A percentile compares a stretch with the other conserved stretches of the same genome.
Evolutionary conservation across 2,797 vertebrate genomes (phyloP).

Genomic region (Alauda arvensis): DNA sequence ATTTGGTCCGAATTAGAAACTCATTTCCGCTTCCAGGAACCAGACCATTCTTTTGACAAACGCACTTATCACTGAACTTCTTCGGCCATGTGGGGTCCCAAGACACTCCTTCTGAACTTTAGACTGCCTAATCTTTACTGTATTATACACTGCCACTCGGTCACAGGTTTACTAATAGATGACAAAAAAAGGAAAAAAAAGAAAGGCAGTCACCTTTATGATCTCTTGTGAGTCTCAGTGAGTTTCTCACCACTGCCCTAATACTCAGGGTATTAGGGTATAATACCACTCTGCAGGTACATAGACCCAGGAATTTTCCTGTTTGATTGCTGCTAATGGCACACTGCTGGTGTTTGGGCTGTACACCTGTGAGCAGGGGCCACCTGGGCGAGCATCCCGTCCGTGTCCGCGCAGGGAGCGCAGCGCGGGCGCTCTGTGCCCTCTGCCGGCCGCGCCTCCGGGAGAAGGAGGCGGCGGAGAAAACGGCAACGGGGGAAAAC

Average conservation of each 20-base stretch:
- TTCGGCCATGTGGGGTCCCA: not conserved
- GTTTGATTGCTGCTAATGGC: not conserved
- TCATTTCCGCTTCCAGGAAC: not conserved
- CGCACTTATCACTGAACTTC: not conserved
- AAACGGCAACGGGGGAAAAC: fast-evolving
- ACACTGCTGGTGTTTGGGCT: fast-evolving
- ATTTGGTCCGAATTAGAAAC: conserved; percentile 29
- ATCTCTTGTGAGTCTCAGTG: fast-evolving
- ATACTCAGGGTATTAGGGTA: too few species aligned
- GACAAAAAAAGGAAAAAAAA: not conserved
- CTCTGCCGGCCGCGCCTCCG: not conserved
- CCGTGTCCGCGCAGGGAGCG: too few species aligned
- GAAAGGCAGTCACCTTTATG: too few species aligned
- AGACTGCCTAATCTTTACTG: not conserved
- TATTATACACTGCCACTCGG: not conserved
- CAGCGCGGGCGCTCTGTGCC: not conserved
- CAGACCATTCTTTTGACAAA: not conserved
- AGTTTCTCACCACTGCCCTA: not conserved
- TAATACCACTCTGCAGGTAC: too few species aligned
- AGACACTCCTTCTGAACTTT: not conserved
- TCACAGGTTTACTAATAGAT: not conserved
- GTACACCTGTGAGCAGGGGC: fast-evolving
- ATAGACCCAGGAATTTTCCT: fast-evolving
- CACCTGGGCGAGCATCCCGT: fast-evolving
- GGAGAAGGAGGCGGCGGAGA: fast-evolving